Evolutionary conservation across 2,113 vertebrate species (phyloP), one percentile per base, ranked within the genome.

Genomic region (Suncus etruscus): DNA sequence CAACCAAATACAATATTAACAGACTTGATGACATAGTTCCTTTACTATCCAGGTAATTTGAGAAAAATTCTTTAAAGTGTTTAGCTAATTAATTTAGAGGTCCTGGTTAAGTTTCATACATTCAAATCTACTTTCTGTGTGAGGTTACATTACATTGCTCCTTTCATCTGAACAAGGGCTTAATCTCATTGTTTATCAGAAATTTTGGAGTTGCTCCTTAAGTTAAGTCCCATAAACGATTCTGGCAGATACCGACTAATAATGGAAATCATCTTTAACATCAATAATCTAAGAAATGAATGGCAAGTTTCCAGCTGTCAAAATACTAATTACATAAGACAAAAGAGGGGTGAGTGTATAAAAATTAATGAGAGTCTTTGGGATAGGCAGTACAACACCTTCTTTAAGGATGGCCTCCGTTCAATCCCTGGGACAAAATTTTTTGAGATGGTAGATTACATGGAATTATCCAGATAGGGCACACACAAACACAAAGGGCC

Each of bases 221-320:
- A 20, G 54, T 66, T 66, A 66, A 90, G 92, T 93, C 93, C 65
- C 87, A 87, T 85, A 91, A 93, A 73, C 76, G 83, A 95, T 91
- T 95, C 86, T 89, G 95, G 92, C 93, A 88, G 54, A 58, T 95
- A 48, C 27, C 83, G 25, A 50, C 47, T 77, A 93, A 45, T 2
- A 81, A 80, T 54, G 80, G 63, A 66, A 87, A 89, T 92, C 94
- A 94, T 89, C 91, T 95, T 83, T 93, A 97, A 96, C 95, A 94
- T 93, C 94, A 97, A 95, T 93, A 94, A 94, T 83, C 91, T 93
- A 96, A 95, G 97, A 93, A 95, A 96, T 95, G 96, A 96, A 95
- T 50, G 81, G 89, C 58, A 95, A 90, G 91, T 86, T 89, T 95
- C 91, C 92, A 95, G 83, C 75, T 96, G 95, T 96, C 96, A 95